phyloP scores from a whole-genome alignment of 2,797 vertebrate species.

The Champsocephalus esox region DNA sequence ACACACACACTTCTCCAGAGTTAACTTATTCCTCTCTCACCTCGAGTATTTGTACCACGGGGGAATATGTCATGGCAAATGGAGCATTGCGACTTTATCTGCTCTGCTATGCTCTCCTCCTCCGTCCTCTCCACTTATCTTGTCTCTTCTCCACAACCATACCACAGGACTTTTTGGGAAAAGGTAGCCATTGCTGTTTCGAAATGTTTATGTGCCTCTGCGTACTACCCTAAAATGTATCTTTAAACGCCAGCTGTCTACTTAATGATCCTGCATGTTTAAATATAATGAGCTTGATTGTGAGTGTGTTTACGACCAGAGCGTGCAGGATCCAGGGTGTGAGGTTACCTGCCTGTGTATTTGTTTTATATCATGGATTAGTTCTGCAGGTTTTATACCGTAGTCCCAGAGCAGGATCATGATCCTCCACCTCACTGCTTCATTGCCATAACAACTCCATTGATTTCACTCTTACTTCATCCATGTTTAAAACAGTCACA shows the following conservation, averaged over 20 bases:
- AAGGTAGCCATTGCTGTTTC: conserved; percentile 15
- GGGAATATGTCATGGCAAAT: conserved; percentile 70
- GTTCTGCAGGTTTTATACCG: not conserved
- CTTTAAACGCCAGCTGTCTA: conserved; percentile 1
- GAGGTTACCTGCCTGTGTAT: not conserved
- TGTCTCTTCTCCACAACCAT: conserved; percentile 49
- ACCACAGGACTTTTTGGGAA: conserved; percentile 40
- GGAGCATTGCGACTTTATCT: conserved; percentile 68
- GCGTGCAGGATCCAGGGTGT: not conserved
- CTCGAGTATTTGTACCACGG: conserved; percentile 59
- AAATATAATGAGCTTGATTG: not conserved
- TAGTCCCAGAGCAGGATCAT: not conserved
- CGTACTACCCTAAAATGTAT: not conserved
- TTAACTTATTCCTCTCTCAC: conserved; percentile 60
- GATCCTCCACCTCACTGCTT: not conserved
- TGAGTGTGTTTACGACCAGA: not conserved
- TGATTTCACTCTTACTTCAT: conserved; percentile 2
- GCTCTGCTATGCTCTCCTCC: conserved; percentile 51
- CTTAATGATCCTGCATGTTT: conserved; percentile 1
- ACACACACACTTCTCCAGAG: conserved; percentile 47
- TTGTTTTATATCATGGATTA: conserved; percentile 7
- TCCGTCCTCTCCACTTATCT: conserved; percentile 73
- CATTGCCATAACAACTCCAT: conserved; percentile 7
- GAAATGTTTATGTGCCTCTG: conserved; percentile 12
- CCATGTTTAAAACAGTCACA: conserved; percentile 7